phyloP scores from a whole-genome alignment of 2,113 vertebrate species.

The Forbesichthys papilliferus region DNA sequence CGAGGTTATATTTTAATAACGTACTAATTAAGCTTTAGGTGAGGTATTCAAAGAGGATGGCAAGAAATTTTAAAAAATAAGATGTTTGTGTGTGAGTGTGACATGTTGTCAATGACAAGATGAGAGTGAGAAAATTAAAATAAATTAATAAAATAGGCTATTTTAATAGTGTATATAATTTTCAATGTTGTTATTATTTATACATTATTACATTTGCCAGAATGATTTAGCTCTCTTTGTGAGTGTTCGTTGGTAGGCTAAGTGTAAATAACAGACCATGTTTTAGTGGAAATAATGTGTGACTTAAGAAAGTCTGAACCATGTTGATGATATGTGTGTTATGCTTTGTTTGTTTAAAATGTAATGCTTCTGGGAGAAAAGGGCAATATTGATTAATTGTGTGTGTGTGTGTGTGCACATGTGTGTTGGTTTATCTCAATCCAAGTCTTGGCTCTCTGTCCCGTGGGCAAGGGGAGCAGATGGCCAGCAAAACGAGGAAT shows the following conservation, averaged over 20 bases:
- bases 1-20: slow-evolving; percentile 7
- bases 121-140: no score
- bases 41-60: not conserved
- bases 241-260: not conserved
- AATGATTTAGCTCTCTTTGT: not conserved
- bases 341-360: slow-evolving; percentile 14
- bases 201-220: no score
- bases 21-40: slow-evolving; percentile 36
- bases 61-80: not conserved
- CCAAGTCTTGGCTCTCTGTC: slow-evolving; percentile 70
- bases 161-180: no score
- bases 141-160: no score
- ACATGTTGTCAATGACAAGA: no score
- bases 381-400: slow-evolving; percentile 58
- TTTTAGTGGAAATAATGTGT: slow-evolving; percentile 11
- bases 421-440: slow-evolving; percentile 44
- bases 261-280: not conserved
- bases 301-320: slow-evolving; percentile 19
- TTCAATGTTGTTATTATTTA: no score
- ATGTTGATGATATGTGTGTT: slow-evolving; percentile 23
- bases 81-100: slow-evolving; percentile 8
- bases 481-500: slow-evolving; percentile 72
- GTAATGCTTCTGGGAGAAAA: slow-evolving; percentile 27
- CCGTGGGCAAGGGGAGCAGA: slow-evolving; percentile 80
- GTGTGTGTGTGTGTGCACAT: slow-evolving; percentile 24